Conservation (phyloP, 2,797 vertebrate genomes). For the Periparus ater region DNA sequence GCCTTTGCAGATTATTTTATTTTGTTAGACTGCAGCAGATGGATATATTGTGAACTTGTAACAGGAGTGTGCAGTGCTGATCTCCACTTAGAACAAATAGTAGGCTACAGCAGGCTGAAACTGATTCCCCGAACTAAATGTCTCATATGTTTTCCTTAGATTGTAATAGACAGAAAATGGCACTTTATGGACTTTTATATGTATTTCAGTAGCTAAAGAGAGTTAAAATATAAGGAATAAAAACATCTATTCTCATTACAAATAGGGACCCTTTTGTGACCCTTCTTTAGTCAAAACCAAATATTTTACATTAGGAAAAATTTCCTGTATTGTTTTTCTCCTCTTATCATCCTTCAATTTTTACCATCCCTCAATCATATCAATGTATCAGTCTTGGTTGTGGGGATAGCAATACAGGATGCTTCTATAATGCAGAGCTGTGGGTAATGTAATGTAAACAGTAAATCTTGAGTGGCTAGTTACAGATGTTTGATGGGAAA, state of each 20-base stretch:
- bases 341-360: not conserved
- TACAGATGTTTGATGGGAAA: not conserved
- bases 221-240: not conserved
- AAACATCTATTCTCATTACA: not conserved
- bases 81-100: constrained; percentile 2
- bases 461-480: not conserved
- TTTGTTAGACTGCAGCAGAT: not conserved
- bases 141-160: not conserved
- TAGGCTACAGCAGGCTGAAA: constrained; percentile 28
- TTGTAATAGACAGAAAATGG: constrained; percentile 24
- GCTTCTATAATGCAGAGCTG: not conserved
- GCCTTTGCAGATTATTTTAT: not conserved
- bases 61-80: not conserved
- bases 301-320: not conserved
- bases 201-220: not conserved
- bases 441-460: not conserved
- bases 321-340: not conserved
- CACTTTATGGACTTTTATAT: not conserved
- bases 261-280: not conserved
- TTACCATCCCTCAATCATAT: not conserved
- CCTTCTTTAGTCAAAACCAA: not conserved
- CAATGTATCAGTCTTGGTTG: not conserved
- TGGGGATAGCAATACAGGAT: not conserved
- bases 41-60: not conserved
- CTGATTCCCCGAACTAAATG: constrained; percentile 39